These are phyloP conservation scores for Drosophila emarginata DNA, from an alignment of 2,888 invertebrate species.

Conservation along the genomic window DNA sequence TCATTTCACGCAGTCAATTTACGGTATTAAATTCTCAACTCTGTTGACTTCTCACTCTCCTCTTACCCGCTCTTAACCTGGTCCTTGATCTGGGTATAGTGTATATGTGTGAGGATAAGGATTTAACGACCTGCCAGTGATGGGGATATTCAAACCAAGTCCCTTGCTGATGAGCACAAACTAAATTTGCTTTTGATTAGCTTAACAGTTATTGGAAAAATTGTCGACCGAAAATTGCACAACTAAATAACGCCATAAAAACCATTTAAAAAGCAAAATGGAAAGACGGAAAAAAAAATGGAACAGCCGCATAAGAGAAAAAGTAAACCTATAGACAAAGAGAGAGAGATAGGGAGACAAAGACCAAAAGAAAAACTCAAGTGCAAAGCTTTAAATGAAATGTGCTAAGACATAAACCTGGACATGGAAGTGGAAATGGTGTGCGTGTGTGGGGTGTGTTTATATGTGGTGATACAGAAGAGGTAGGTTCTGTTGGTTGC, in stretches of 20 bases:
- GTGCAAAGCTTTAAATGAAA: conserved; percentile 42
- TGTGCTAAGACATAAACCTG: conserved; percentile 48
- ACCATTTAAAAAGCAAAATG: conserved; percentile 9
- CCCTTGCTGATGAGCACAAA: conserved; percentile 53
- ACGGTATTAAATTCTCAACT: conserved; percentile 72
- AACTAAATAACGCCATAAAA: conserved; percentile 53
- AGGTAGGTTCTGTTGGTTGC: not conserved
- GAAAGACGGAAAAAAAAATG: not conserved
- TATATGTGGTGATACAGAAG: not conserved
- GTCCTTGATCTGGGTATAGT: not conserved
- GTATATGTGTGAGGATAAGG: conserved; percentile 47
- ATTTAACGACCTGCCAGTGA: conserved; percentile 64
- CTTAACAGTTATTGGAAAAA: conserved; percentile 60
- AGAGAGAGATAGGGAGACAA: not conserved
- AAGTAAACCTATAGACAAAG: too few species aligned
- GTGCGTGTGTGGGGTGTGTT: conserved; percentile 14
- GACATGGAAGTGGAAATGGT: not conserved
- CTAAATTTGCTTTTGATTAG: conserved; percentile 72
- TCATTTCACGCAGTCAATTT: conserved; percentile 78
- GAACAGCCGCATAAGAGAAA: too few species aligned
- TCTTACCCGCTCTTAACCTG: not conserved
- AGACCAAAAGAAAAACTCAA: conserved; percentile 30
- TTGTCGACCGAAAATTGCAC: conserved; percentile 36
- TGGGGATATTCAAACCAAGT: not conserved
- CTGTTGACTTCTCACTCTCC: conserved; percentile 28